Conservation (phyloP, 2,113 vertebrate genomes). For the Malurus melanocephalus region DNA sequence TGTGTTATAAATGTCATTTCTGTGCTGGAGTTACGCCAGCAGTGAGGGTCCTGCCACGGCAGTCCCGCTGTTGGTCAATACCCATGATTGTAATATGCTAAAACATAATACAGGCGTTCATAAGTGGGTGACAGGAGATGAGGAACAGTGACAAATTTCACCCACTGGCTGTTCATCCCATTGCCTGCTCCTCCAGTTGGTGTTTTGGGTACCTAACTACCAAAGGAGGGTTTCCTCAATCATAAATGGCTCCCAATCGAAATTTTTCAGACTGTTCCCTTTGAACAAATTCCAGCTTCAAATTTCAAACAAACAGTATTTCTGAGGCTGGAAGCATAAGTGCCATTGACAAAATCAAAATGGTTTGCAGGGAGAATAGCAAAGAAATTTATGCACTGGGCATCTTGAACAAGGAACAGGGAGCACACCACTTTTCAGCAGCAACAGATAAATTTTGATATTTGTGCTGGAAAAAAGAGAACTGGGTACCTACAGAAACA, state of each 20-base stretch:
- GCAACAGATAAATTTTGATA: background rate
- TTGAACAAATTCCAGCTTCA: background rate
- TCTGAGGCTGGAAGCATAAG: background rate
- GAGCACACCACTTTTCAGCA: background rate
- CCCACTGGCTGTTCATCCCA: background rate
- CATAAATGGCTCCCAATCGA: background rate
- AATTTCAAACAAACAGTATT: background rate
- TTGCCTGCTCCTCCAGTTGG: background rate
- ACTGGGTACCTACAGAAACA: background rate
- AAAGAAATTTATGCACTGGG: background rate
- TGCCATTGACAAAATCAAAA: background rate
- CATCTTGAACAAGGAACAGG: background rate
- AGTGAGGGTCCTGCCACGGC: background rate
- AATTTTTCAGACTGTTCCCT: background rate
- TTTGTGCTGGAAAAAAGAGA: background rate
- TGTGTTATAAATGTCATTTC: constrained; percentile 14
- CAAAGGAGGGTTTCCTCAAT: background rate
- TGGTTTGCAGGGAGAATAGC: background rate
- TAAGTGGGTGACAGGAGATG: background rate
- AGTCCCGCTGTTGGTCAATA: fast-evolving
- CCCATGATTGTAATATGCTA: background rate
- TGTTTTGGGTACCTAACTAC: background rate
- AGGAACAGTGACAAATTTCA: background rate
- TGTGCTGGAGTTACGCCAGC: background rate
- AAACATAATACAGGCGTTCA: background rate